Base-by-base conservation (phyloP, 2,797 vertebrate genomes). In the Mionectes olivaceus region DNA sequence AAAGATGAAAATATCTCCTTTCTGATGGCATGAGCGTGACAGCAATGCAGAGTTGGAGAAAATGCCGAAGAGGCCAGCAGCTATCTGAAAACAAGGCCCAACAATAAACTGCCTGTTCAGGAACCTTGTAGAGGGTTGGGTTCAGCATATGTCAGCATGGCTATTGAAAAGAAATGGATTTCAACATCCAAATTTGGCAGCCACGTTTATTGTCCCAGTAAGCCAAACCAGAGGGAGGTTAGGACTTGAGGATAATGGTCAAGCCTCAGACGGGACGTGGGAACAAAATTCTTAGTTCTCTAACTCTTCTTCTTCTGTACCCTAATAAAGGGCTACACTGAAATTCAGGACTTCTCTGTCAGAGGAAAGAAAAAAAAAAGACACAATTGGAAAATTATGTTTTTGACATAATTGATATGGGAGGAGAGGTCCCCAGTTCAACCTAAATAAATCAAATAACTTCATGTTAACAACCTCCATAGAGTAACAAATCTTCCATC, bases 1-100 rank as follows among this genome's bases (percentile, higher is more conserved):
- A 81, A 94, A 91, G n/a, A 81, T 83, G 73, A 78, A 93, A 89
- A 86, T 77, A 89, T 39, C 53, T 86, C 49, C 22, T 57, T 87
- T 89, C 53, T 77, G 74, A 70, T 0, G 1, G 49, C 27, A 37
- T 11, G 33, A 91, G 75, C 5, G 16, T 81, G 93, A 91, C 82
- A 91, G 87, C 3, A 88, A 78, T 33, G 69, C 91, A 83, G 80
- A 89, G 59, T 6, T 71, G 79, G 60, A 91, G 69, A 70, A 46
- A 87, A n/a, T 0, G 5, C 43, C 5, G 0, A 74, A 91, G 64
- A 85, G 55, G 56, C 44, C 84, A 83, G 37, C 23, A 91, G 82
- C 53, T 33, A 50, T 85, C 59, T 57, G 82, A 84, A 78, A 94
- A 83, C 57, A 94, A 61, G 65, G 55, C 49, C 64, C 69, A 81